A percentile compares a stretch with the other conserved stretches of the same genome.
Conservation (phyloP, 2,797 vertebrate species). For the Hipposideros larvatus region DNA sequence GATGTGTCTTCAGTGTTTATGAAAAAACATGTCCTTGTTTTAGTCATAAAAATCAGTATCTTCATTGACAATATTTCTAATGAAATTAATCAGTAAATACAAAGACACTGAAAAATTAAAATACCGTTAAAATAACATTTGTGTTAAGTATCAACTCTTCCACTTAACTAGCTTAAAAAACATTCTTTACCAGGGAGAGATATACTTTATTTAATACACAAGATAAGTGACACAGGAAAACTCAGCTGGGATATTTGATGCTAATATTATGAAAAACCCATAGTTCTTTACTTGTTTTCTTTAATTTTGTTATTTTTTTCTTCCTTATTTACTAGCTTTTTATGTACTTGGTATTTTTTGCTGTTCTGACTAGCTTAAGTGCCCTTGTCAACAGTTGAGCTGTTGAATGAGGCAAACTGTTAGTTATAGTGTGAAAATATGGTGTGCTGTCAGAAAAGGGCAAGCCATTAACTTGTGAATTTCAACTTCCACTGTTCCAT, state of each 20-base stretch:
- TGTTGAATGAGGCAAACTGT: conserved; percentile 87
- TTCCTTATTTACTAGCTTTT: conserved; percentile 78
- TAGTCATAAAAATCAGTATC: background rate
- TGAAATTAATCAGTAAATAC: conserved; percentile 8
- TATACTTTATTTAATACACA: background rate
- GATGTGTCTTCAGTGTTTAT: conserved; percentile 4
- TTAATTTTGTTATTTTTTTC: conserved; percentile 74
- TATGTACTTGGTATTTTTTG: conserved; percentile 83
- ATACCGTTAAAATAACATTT: conserved; percentile 6
- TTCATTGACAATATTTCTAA: conserved; percentile 33
- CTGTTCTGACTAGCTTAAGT: conserved; percentile 86
- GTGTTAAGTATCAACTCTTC: background rate
- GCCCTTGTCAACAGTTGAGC: conserved; percentile 88
- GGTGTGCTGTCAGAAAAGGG: conserved; percentile 87
- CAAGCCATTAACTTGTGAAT: conserved; percentile 88
- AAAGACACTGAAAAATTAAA: background rate
- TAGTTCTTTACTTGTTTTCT: conserved; percentile 30
- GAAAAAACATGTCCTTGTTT: background rate
- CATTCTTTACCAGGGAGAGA: background rate
- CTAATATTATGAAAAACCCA: conserved; percentile 10
- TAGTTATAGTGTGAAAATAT: conserved; percentile 88
- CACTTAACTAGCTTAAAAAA: background rate
- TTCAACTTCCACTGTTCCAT: conserved; percentile 77
- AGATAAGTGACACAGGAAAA: background rate
- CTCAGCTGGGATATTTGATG: background rate